Evolutionary conservation across 2,797 vertebrate species (phyloP).

Genomic region (Picus viridis): DNA sequence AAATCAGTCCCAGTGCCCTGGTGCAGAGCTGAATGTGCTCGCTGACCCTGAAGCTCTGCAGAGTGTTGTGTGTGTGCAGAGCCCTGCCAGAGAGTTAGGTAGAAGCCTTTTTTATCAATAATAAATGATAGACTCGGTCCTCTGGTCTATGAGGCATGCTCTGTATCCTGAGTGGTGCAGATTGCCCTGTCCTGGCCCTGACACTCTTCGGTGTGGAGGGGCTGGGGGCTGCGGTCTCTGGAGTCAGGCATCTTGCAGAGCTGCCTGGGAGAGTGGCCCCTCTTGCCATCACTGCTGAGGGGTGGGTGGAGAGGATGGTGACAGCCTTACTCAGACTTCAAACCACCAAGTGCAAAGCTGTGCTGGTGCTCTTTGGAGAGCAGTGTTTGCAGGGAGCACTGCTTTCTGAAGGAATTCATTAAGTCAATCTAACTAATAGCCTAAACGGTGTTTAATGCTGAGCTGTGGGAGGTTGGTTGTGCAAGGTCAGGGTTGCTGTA

Average conservation of each 20-base stretch:
- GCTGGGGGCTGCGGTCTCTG: not conserved
- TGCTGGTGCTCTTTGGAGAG: constrained; percentile 14
- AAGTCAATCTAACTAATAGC: constrained; percentile 22
- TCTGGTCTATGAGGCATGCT: not conserved
- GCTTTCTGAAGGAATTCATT: constrained; percentile 44
- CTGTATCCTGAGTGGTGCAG: not conserved
- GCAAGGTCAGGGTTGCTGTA: not conserved
- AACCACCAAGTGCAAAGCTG: not conserved
- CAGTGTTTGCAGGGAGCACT: not conserved
- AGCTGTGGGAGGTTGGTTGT: not conserved
- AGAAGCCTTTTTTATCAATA: not conserved
- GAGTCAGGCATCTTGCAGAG: not conserved
- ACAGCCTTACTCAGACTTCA: not conserved
- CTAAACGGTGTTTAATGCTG: not conserved
- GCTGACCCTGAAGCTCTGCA: not conserved
- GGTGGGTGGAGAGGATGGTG: rapidly evolving
- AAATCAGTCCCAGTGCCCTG: not conserved
- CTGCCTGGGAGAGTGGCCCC: rapidly evolving
- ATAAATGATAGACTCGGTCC: not conserved
- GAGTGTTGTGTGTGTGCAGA: not conserved
- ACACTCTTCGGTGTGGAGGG: rapidly evolving
- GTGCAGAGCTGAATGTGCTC: not conserved
- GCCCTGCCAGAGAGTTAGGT: not conserved
- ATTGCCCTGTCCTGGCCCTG: not conserved
- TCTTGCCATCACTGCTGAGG: rapidly evolving